A percentile compares a stretch with the other conserved stretches of the same genome.
Evolutionary conservation across 2,113 vertebrate species (phyloP).

Genomic region (Oryzias celebensis): DNA sequence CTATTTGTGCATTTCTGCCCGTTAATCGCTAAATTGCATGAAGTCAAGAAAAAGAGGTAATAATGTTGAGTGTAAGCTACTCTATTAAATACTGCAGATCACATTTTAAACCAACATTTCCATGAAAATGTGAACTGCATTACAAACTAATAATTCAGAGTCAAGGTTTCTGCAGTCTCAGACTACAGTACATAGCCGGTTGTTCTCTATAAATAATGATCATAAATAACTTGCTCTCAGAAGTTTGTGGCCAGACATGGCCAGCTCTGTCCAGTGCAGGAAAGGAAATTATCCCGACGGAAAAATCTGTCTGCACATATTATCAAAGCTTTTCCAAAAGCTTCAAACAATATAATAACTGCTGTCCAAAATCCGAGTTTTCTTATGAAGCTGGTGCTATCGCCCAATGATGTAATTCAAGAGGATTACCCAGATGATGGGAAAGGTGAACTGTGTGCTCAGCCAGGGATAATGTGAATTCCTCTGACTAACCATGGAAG

Average conservation of each 20-base stretch:
- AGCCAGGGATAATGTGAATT: conserved; percentile 58
- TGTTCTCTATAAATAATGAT: conserved; percentile 24
- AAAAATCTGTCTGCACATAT: conserved; percentile 43
- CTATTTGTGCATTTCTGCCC: no score
- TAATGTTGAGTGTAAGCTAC: not conserved
- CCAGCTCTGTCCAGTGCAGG: conserved; percentile 30
- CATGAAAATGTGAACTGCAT: no score
- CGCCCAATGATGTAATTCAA: conserved; percentile 60
- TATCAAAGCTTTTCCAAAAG: conserved; percentile 55
- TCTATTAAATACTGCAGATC: conserved; percentile 34
- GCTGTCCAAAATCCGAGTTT: conserved; percentile 46
- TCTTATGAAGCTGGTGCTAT: conserved; percentile 52
- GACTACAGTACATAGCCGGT: not conserved
- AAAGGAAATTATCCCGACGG: conserved; percentile 52
- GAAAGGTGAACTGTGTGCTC: conserved; percentile 32
- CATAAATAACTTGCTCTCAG: conserved; percentile 35
- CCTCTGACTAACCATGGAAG: conserved; percentile 53
- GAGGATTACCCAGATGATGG: conserved; percentile 57
- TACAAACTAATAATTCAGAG: not conserved
- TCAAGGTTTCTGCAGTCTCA: conserved; percentile 1
- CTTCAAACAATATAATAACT: conserved; percentile 66
- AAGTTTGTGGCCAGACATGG: conserved; percentile 31
- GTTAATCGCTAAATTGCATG: no score
- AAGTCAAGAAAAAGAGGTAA: no score
- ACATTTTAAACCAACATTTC: no score